Percentiles rank a stretch among this genome's conserved stretches.
phyloP scores from a whole-genome alignment of 2,113 vertebrate genomes.

The Lates calcarifer region DNA sequence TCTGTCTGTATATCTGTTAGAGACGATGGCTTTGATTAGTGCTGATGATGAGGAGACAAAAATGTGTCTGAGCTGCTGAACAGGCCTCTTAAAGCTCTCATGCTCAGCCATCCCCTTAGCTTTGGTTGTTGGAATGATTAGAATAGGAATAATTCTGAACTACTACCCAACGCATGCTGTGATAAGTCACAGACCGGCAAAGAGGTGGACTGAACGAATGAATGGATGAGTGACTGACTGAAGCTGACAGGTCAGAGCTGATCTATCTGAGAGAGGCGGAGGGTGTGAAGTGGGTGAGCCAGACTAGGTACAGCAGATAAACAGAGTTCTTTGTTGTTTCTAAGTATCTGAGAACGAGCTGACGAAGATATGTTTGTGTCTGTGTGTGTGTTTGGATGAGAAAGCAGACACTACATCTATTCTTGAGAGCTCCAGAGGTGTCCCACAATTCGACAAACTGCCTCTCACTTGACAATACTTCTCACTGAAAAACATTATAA shows the following conservation, averaged over 20 bases:
- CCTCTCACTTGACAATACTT: not conserved
- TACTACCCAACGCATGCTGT: not conserved
- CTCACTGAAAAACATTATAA: not conserved
- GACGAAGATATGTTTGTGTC: no score
- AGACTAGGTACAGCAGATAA: no score
- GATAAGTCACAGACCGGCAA: not conserved
- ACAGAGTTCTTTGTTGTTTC: no score
- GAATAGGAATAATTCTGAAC: not conserved
- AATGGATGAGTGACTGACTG: not conserved
- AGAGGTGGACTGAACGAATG: not conserved
- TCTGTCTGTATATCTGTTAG: conserved; percentile 12
- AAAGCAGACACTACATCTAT: conserved; percentile 1
- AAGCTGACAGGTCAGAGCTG: not conserved
- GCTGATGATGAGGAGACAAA: not conserved
- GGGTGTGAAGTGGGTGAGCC: no score
- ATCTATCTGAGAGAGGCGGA: no score
- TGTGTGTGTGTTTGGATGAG: no score
- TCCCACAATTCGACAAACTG: conserved; percentile 7
- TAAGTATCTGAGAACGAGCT: no score
- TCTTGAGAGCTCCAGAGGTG: not conserved
- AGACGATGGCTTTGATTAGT: not conserved
- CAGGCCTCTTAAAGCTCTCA: not conserved
- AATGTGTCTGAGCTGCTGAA: conserved; percentile 3
- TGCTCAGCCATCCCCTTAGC: not conserved
- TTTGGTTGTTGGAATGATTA: conserved; percentile 18